Evolutionary conservation across 2,797 vertebrate species (phyloP), one percentile per base, ranked within the genome.

Genomic region (Somateria mollissima): DNA sequence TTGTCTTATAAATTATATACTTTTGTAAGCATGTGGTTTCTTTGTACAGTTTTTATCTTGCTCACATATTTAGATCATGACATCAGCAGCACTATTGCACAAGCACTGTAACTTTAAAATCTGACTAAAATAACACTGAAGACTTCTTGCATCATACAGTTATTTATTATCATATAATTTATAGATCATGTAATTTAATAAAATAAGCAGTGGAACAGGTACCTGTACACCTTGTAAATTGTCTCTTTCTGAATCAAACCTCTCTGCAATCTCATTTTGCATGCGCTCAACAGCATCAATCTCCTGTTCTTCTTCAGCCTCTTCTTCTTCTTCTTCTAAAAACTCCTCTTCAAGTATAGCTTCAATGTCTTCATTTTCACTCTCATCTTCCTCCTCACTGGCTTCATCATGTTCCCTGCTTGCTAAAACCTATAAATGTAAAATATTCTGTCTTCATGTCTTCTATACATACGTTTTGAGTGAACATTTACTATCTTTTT

Each of bases 311-410:
- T 98, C 98, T 20, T 98, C 98, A 70, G 21, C 97, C 24, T 97
- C 96, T n/a, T 98, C 97, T 20, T 98, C 98, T 20, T 98, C 98
- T 17, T 96, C 95, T 95, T 97, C 97, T 45, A 98, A 98, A 97
- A 99, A 99, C 91, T 99, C 99, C 28, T 98, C 98, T 93, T 98
- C 97, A 41, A 99, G 97, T 77, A 97, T 94, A 65, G 97, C 97
- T 74, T 99, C 98, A 75, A 99, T 97, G 37, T 98, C 95, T 28
- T 96, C 96, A 28, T 97, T 97, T 49, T 97, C 95, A 9, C 97
- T 96, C 1, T 97, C 95, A 9, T 97, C 96, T 51, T 76, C 90
- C 39, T 98, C 96, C 1, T 97, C 97, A 37, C 81, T 73, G 25
- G 57, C 47, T 20, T 97, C 94, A 12, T 93, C 90, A 57, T 95